Conservation (phyloP, 2,888 invertebrate genomes). For the Calameuta pallipes region DNA sequence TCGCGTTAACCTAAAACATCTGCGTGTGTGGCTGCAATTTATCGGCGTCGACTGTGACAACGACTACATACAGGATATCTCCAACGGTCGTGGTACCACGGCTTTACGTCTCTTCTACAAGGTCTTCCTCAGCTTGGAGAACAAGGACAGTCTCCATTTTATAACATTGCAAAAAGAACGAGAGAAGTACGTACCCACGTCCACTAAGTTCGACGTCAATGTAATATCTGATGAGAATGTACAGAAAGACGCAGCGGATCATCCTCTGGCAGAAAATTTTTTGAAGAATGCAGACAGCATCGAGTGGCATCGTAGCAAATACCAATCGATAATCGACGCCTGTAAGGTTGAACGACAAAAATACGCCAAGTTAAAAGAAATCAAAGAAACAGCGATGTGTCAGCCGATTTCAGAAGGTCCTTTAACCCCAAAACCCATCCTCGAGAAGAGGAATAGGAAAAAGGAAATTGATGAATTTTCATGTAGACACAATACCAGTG, state of each 20-base stretch:
- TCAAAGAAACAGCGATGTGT: neutral
- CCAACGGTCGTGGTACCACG: conserved; percentile 68
- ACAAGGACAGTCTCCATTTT: conserved; percentile 70
- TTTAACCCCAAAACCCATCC: neutral
- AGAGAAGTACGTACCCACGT: conserved; percentile 43
- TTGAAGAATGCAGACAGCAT: conserved; percentile 68
- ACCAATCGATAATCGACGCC: conserved; percentile 65
- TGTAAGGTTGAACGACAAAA: conserved; percentile 66
- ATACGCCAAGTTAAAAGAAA: conserved; percentile 56
- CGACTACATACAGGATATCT: conserved; percentile 67
- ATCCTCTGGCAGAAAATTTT: conserved; percentile 66
- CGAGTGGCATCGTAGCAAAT: conserved; percentile 71
- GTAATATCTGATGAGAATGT: conserved; percentile 37
- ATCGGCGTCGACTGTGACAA: conserved; percentile 68
- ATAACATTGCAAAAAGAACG: conserved; percentile 66
- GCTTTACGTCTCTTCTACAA: conserved; percentile 73
- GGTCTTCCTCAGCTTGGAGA: conserved; percentile 72
- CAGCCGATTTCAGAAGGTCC: neutral
- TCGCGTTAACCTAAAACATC: conserved; percentile 69
- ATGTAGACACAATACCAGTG: conserved; percentile 25
- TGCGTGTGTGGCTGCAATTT: conserved; percentile 69
- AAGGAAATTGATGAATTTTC: conserved; percentile 33
- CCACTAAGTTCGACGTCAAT: conserved; percentile 48
- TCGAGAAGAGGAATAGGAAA: neutral
- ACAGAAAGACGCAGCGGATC: conserved; percentile 28